Evolutionary conservation across 2,113 vertebrate species (phyloP), one percentile per base, ranked within the genome.

Genomic region (Oryzias curvinotus): DNA sequence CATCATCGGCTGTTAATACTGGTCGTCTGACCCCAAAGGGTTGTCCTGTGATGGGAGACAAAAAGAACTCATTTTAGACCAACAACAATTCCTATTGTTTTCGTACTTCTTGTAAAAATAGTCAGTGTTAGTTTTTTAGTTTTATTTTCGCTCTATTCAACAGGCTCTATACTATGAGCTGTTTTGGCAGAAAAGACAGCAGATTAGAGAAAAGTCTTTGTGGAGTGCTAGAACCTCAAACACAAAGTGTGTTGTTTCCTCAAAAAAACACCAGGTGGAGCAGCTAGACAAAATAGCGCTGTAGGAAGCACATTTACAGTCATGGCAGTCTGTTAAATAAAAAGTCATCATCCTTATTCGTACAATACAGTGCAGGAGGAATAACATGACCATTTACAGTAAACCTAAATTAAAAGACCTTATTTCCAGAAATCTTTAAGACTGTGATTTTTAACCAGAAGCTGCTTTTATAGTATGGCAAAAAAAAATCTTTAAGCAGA

Each of bases 261-360:
- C 0, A 7, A 5, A 5, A 59, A 61, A 73, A 78, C 86, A 88
- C 77, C 46, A 88, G 85, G 71, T 76, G 82, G 87, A 15, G 80
- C 78, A 76, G 10, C 44, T 44, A 41, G 55, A 65, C 47, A 58
- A 42, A 26, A 65, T n/a, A 50, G 10, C 17, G 16, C 52, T 57
- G 12, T 44, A 23, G 30, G 47, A 12, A 10, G 65, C 14, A 54
- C 25, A 57, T 14, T 28, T 7, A 54, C n/a, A 4, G 49, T 25
- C 7, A 57, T 5, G 41, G 46, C 6, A 26, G 51, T 36, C 8
- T 10, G 36, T 36, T 36, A 10, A 36, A 12, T 12, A 36, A 36
- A 28, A 36, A 10, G 8, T 36, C 36, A 12, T 36, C 36, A 36
- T 36, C 7, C 36, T 36, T 36, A 36, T 3, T 36, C 12, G 36